Conservation (phyloP, 2,888 invertebrate genomes). For the Drosophila affinis region DNA sequence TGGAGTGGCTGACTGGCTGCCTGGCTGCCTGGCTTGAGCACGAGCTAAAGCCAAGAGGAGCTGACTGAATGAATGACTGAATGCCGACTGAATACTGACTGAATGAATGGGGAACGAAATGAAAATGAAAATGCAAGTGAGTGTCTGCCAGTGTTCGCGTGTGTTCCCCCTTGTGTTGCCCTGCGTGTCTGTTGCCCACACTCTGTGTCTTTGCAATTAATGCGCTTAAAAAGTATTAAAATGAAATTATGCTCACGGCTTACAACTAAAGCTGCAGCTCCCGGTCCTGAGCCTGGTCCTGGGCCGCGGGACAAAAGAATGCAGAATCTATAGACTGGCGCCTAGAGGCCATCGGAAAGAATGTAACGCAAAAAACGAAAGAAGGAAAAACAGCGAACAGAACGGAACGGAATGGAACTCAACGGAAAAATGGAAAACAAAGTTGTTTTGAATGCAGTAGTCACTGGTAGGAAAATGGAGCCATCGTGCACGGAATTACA, state of each 20-base stretch:
- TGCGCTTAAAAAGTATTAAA: slow-evolving; percentile 63
- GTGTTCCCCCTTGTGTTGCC: not conserved
- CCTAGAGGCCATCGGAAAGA: slow-evolving; percentile 3
- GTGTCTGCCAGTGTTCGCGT: not conserved
- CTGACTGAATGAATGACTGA: not conserved
- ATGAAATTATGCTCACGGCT: slow-evolving; percentile 57
- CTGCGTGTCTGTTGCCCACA: no score
- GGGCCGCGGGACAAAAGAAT: slow-evolving; percentile 1
- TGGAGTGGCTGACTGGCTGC: slow-evolving; percentile 7
- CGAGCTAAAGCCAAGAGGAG: not conserved
- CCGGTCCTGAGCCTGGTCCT: no score
- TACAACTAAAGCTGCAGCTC: slow-evolving; percentile 35
- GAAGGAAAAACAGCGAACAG: slow-evolving; percentile 13
- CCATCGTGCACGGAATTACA: slow-evolving; percentile 59
- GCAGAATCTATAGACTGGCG: not conserved
- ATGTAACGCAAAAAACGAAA: slow-evolving; percentile 3
- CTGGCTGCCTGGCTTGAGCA: not conserved
- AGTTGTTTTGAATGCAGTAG: slow-evolving; percentile 41
- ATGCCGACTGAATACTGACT: not conserved
- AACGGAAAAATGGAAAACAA: slow-evolving; percentile 25
- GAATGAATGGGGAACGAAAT: slow-evolving; percentile 1
- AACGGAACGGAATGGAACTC: not conserved
- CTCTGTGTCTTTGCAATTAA: slow-evolving; percentile 50
- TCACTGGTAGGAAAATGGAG: slow-evolving; percentile 39
- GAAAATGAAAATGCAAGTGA: slow-evolving; percentile 16